Evolutionary conservation across 2,888 invertebrate genomes (phyloP), one percentile per base, ranked within the genome.

Genomic region (Drosophila diplacantha): DNA sequence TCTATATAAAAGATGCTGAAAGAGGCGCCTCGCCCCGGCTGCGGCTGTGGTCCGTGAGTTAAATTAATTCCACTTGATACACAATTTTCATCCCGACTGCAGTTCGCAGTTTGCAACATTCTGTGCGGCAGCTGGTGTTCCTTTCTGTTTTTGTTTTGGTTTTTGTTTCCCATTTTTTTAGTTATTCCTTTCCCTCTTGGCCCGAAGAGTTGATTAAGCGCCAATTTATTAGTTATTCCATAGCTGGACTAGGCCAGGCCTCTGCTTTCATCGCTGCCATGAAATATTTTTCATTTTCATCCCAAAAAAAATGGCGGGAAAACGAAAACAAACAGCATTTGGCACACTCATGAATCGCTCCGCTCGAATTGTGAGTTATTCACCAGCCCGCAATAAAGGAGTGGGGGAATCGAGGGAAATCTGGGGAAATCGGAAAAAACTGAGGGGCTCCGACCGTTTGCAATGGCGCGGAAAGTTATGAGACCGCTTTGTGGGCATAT

Each of bases 201-300:
- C 71, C 71, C 58, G 59, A 63, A 72, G 65, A 81, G 61, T 82
- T 79, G 81, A 79, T 79, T 72, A 80, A 82, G 77, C 77, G 74
- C 65, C 82, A 78, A 78, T 83, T 78, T 78, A 79, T 78, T 79
- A 83, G 74, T 74, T 69, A 80, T 80, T 76, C 80, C 72, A 55
- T 64, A 50, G 58, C 61, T 46, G 67, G 67, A 60, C 67, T 61
- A 64, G 67, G 61, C 61, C 67, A 68, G 74, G 61, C 50, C 65
- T 52, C 35, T 54, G 74, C 76, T 78, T 81, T 78, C 78, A 81
- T 65, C 80, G 80, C 80, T 60, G 37, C n/a, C 72, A 53, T 69
- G 66, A 81, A 79, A 79, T 79, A 79, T 81, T 81, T 79, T 65
- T 64, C 75, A 75, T 72, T 76, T 72, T 16, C 31, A 61, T 43